Evolutionary conservation across 2,888 invertebrate genomes (phyloP), one percentile per base, ranked within the genome.

Genomic region (Ommatoiulus sabulosus): DNA sequence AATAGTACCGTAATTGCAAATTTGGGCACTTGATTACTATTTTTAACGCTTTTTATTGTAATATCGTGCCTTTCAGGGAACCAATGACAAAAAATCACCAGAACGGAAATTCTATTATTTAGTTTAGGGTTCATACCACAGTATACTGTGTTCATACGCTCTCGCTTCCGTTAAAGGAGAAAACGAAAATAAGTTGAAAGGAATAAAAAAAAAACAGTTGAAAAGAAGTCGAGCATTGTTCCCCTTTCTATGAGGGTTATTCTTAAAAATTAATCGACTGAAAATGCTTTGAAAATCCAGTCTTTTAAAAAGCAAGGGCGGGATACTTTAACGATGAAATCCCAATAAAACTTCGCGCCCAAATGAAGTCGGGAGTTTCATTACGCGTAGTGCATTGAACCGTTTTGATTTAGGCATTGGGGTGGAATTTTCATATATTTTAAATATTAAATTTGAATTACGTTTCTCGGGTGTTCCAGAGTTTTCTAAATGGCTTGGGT

Each of bases 201-300:
- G 63, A 17, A 63, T 7, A 35, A 35, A 1, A 48, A 46, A 63
- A 63, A 63, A 63, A n/a, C 63, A 63, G 4, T 20, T 63, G 3
- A 63, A 20, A 63, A 63, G 63, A 63, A 63, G n/a, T 20, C 63
- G 20, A 20, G 63, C 63, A 63, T 63, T 63, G 63, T 63, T 63
- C 63, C 63, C n/a, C 63, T 63, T 63, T 63, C 35, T 20, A 15
- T 7, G n/a, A 63, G 6, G n/a, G n/a, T n/a, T 63, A 63, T 63
- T 63, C 63, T 63, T 63, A 6, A 63, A 63, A 63, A 63, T 63
- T 63, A 63, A 63, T 63, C 63, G 63, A 20, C 63, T 63, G 63
- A 63, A 63, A 63, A 63, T 20, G n/a, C 57, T 57, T 57, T 63
- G 17, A 63, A 63, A n/a, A 20, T 63, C 63, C 20, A 6, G 17